These are phyloP conservation scores for Drosophila pseudoobscura DNA, from an alignment of 1,140 invertebrate species.

Conservation along the genomic window DNA sequence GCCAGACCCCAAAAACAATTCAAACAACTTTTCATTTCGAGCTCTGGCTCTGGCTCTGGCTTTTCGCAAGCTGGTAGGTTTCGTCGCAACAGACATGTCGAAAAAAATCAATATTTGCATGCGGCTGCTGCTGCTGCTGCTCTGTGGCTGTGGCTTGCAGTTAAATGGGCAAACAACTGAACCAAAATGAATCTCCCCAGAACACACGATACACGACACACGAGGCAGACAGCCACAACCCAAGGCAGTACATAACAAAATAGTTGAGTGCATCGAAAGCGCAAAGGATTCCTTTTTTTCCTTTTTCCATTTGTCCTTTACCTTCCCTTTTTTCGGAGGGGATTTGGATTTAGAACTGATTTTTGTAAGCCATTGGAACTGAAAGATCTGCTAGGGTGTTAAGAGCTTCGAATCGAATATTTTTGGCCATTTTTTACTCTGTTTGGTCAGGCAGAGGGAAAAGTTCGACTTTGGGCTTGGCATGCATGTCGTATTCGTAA, in stretches of 20 bases:
- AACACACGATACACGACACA: slow-evolving; percentile 2
- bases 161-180: slow-evolving; percentile 65
- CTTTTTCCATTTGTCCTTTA: not conserved
- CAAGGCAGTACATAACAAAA: slow-evolving; percentile 29
- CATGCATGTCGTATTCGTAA: slow-evolving; percentile 66
- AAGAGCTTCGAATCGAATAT: not conserved
- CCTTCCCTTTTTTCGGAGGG: not conserved
- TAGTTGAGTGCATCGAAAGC: slow-evolving; percentile 43
- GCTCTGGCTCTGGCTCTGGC: slow-evolving; percentile 11
- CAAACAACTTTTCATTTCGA: slow-evolving; percentile 38
- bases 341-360: too few species aligned
- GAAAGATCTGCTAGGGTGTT: not conserved
- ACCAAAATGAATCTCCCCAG: slow-evolving; percentile 36
- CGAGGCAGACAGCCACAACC: slow-evolving; percentile 10
- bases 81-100: slow-evolving; percentile 7
- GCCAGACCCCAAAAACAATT: slow-evolving; percentile 19
- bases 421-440: not conserved
- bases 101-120: slow-evolving; percentile 71
- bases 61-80: slow-evolving; percentile 14
- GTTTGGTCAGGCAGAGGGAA: not conserved
- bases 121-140: slow-evolving; percentile 7
- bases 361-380: too few species aligned
- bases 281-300: slow-evolving; percentile 6
- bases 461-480: slow-evolving; percentile 14
- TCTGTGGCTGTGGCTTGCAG: slow-evolving; percentile 46